Evolutionary conservation across 2,113 vertebrate genomes (phyloP), one percentile per base, ranked within the genome.

Genomic region (Hiodon tergisus): DNA sequence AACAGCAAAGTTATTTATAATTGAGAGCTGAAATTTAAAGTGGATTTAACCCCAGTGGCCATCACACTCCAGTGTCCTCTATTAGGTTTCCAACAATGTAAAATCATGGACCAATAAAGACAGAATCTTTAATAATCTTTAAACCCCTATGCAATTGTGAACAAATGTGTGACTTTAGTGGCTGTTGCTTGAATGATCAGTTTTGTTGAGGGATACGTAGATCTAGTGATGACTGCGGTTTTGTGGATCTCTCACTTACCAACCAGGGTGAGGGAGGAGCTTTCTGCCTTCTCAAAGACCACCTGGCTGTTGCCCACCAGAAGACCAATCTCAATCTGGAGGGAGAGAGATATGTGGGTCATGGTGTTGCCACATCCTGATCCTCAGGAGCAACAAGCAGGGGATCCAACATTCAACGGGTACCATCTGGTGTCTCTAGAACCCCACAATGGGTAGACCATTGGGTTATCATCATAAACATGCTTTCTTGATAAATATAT

Each of bases 251-350:
- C 3, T 13, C 61, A 90, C 93, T 90, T 86, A 96, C 94, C 94
- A 0, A 96, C 96, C 17, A 99, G 91, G 75, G 93, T 96, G 69
- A 99, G 93, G 48, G 95, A 96, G 9, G 97, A 99, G 76, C 85
- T 98, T 84, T 98, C 96, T 2, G 95, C 94, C 85, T 99, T 99
- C 84, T 99, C 97, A 90, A 99, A 99, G 67, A 97, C 87, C 87
- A 99, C 97, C 85, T 99, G 97, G 79, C 96, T 98, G 90, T 99
- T 99, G 6, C 96, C 96, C 74, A 98, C 87, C 84, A 98, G 88
- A 84, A 99, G 90, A 2, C 97, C 97, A 6, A 93, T 83, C 46
- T 98, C 96, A 0, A 99, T 98, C 97, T 99, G 86, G 69, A 48
- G 11, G 8, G 16, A 46, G 61, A 62, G 51, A 72, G 71, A 61